A percentile compares a stretch with the other conserved stretches of the same genome.
phyloP scores from a whole-genome alignment of 2,113 vertebrate genomes.

The Drymodes brunneopygia region DNA sequence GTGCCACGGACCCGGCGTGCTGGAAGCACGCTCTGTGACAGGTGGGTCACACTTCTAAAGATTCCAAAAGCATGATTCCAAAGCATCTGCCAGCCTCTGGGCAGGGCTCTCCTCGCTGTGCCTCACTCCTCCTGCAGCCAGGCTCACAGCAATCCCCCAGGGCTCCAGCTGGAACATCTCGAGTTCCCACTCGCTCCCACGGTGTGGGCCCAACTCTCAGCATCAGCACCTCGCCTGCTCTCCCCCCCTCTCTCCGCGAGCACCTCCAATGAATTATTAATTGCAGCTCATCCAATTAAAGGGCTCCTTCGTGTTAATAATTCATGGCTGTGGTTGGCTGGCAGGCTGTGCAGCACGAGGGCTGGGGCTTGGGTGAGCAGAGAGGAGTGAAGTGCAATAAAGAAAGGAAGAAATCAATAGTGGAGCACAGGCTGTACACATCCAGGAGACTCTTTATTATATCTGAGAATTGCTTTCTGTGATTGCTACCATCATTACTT shows the following conservation, averaged over 20 bases:
- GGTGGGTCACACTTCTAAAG: not conserved
- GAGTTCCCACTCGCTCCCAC: not conserved
- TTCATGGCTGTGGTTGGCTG: constrained; percentile 48
- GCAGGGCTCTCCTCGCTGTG: not conserved
- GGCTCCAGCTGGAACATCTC: not conserved
- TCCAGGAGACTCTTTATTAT: constrained; percentile 44
- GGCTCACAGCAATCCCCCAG: not conserved
- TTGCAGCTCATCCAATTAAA: constrained; percentile 60
- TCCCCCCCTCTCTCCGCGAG: not conserved
- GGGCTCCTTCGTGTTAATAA: constrained; percentile 27
- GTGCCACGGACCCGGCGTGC: not conserved
- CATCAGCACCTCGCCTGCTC: not conserved
- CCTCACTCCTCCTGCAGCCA: not conserved
- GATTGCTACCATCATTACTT: constrained; percentile 50
- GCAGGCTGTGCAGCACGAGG: not conserved
- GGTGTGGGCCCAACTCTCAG: not conserved
- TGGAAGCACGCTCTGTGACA: not conserved
- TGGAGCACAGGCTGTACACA: not conserved
- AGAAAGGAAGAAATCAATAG: constrained; percentile 63
- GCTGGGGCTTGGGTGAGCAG: not conserved
- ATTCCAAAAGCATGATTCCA: too few relatives aligned
- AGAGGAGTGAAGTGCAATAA: constrained; percentile 49
- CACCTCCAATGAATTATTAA: constrained; percentile 61
- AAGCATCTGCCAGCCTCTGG: not conserved
- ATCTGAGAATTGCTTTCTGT: constrained; percentile 54